phyloP scores from a whole-genome alignment of 2,113 vertebrate species.

The Brachypodius melanocephalos region DNA sequence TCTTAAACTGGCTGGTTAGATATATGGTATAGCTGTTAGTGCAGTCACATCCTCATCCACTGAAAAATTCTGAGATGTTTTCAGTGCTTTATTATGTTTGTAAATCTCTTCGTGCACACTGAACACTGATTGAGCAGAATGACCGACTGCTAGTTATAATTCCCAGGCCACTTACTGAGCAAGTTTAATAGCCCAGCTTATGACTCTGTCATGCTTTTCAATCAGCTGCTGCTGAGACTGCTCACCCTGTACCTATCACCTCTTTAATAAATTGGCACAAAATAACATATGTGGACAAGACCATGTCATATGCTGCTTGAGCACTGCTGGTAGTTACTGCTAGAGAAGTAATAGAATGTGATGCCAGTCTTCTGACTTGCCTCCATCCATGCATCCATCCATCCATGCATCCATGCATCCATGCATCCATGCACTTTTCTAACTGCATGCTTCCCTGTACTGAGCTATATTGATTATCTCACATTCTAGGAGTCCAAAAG shows the following conservation, averaged over 20 bases:
- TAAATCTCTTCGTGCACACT: conserved; percentile 41
- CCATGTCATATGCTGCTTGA: not conserved
- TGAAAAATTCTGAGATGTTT: conserved; percentile 35
- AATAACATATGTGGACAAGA: not conserved
- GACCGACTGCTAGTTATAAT: not conserved
- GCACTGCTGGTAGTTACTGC: not conserved
- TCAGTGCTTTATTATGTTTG: conserved; percentile 48
- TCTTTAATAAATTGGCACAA: conserved; percentile 5
- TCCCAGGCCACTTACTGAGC: not conserved
- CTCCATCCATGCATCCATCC: not conserved
- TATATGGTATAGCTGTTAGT: not conserved
- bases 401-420: not conserved
- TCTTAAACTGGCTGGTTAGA: conserved; percentile 30
- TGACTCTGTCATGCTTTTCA: not conserved
- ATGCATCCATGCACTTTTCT: not conserved
- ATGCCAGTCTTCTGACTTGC: conserved; percentile 22
- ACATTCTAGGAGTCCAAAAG: not conserved
- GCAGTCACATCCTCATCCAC: not conserved
- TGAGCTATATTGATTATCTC: not conserved
- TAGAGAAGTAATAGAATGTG: not conserved
- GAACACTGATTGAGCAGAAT: conserved; percentile 26
- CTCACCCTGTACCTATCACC: conserved; percentile 23
- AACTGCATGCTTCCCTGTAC: not conserved
- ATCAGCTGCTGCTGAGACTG: not conserved
- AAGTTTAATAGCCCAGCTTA: not conserved